Base-by-base conservation (phyloP, 2,888 invertebrate species). In the Drosophila anomelani region DNA sequence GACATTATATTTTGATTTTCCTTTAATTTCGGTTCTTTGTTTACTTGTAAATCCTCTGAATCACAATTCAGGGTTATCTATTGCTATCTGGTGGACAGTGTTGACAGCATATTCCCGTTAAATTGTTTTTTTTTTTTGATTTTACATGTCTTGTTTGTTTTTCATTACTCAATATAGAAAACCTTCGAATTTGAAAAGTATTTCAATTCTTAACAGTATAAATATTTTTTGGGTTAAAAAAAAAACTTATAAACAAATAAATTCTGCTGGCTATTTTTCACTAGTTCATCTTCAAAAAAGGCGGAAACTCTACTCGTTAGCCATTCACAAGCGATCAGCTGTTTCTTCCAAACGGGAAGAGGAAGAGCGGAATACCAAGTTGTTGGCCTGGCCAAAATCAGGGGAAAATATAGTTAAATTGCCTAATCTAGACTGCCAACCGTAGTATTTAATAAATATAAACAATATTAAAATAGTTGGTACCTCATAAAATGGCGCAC, bases 401-500 rank as follows among this genome's bases (percentile, higher is more conserved):
- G 46, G 36, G 36, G 36, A 61, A 56, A 55, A 54, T 70, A 26
- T 46, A 54, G 32, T 41, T 54, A 13, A 54, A 70, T 70, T 34
- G 62, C 38, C 23, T 20, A 41, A 32, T 44, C 36, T 44, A 58
- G 47, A 54, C 55, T 74, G 56, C 56, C 51, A 46, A 49, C 34
- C 34, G 17, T 55, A 71, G 49, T 54, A 44, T 41, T 72, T 44
- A 63, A 12, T 26, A 26, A 17, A 7, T 26, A 62, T 26, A 36
- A 41, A 38, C 36, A 6, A 43, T 15, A 36, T 8, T 34, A 43
- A 51, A 39, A n/a, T 55, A 49, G 26, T 46, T 58, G 26, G 46
- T 55, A 44, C 17, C 26, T 46, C 63, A 62, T 29, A 80, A n/a
- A 41, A 92, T 92, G 92, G 87, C 92, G 51, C 90, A 91, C 77